Conservation (phyloP, 2,797 vertebrate genomes). For the Helicolenus hilgendorfi region DNA sequence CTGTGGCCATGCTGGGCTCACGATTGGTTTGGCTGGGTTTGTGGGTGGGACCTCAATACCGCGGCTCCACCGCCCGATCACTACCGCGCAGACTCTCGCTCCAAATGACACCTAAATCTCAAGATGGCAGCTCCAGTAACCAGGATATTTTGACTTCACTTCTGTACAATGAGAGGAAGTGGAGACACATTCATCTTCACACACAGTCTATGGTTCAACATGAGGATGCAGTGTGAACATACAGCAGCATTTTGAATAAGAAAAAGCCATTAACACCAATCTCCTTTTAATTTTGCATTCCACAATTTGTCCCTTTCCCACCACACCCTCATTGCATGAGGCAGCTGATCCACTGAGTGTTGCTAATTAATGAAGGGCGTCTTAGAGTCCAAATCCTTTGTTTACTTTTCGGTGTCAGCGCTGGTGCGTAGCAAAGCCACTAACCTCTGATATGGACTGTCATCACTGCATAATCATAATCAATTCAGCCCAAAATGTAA, state of each 20-base stretch:
- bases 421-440: slow-evolving; percentile 55
- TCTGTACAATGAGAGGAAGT: too few relatives aligned
- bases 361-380: slow-evolving; percentile 60
- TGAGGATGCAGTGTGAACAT: background rate
- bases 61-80: too few relatives aligned
- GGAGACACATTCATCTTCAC: too few relatives aligned
- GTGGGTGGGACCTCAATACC: too few relatives aligned
- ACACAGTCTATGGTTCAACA: background rate
- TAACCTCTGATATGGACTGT: slow-evolving; percentile 76
- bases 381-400: slow-evolving; percentile 63
- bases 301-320: slow-evolving; percentile 3
- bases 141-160: too few relatives aligned
- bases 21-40: too few relatives aligned
- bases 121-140: too few relatives aligned
- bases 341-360: slow-evolving; percentile 7
- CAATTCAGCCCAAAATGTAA: slow-evolving; percentile 61
- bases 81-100: too few relatives aligned
- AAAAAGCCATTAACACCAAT: background rate
- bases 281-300: slow-evolving; percentile 4
- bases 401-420: slow-evolving; percentile 64
- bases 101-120: too few relatives aligned
- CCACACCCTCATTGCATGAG: background rate
- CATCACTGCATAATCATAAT: slow-evolving; percentile 75
- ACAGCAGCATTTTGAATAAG: background rate
- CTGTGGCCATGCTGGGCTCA: too few relatives aligned